These are phyloP conservation scores for Nycticebus coucang DNA, from an alignment of 2,113 vertebrate species.

Conservation along the genomic window DNA sequence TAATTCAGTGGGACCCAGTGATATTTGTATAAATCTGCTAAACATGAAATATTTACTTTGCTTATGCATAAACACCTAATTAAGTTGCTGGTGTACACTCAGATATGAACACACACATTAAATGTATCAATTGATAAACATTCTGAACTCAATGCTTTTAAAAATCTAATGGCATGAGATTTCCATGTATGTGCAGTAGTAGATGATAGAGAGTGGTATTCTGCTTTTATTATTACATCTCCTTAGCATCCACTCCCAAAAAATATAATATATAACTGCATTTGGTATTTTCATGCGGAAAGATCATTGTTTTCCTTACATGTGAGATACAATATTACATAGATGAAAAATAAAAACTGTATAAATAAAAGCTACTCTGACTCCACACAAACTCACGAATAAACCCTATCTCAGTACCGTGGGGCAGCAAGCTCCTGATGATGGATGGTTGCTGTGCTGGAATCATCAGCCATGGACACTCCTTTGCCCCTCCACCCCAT, in stretches of 20 bases:
- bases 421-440: constrained; percentile 47
- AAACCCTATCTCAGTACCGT: accelerated
- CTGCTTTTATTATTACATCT: neutral
- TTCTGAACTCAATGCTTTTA: neutral
- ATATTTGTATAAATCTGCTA: constrained; percentile 44
- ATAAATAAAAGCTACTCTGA: neutral
- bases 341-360: neutral
- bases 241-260: accelerated
- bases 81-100: neutral
- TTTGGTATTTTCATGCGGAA: constrained; percentile 49
- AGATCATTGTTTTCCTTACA: neutral
- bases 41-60: constrained; percentile 44
- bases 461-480: neutral
- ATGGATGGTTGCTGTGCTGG: constrained; percentile 72
- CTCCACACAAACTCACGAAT: neutral
- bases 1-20: neutral
- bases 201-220: neutral
- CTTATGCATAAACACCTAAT: neutral
- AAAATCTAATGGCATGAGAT: neutral
- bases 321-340: constrained; percentile 39
- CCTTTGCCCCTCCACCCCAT: constrained; percentile 6
- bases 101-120: neutral
- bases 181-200: neutral
- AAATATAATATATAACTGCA: neutral
- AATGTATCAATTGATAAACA: neutral